phyloP scores from a whole-genome alignment of 2,888 invertebrate genomes.

The Nymphalis polychloros region DNA sequence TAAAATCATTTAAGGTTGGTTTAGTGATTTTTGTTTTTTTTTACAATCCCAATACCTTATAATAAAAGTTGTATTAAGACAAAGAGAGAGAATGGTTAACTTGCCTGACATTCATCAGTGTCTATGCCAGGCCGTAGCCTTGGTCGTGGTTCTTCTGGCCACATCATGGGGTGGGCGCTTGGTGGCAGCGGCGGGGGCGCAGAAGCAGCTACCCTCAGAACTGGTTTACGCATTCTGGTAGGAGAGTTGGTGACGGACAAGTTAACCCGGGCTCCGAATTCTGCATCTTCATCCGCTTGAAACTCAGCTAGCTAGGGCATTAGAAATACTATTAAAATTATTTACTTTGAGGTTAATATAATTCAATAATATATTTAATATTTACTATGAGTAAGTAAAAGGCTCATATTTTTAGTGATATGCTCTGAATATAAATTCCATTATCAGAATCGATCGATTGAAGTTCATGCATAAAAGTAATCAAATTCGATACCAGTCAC shows the following conservation, averaged over 20 bases:
- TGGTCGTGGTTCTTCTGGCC: slow-evolving; percentile 63
- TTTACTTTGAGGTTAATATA: no score
- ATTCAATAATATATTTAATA: no score
- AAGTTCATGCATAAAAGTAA: slow-evolving; percentile 24
- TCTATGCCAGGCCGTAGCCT: slow-evolving; percentile 57
- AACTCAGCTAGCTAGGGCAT: slow-evolving; percentile 67
- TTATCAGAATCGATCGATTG: slow-evolving; percentile 26
- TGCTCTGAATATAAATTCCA: not conserved
- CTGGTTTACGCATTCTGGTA: slow-evolving; percentile 39
- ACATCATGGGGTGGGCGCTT: slow-evolving; percentile 60
- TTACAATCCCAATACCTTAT: not conserved
- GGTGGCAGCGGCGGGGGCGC: slow-evolving; percentile 61
- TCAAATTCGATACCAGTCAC: slow-evolving; percentile 28
- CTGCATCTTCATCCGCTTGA: slow-evolving; percentile 71
- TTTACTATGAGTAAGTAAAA: no score
- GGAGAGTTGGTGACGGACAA: slow-evolving; percentile 29
- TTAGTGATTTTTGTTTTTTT: no score
- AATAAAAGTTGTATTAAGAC: not conserved
- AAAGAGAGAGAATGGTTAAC: not conserved
- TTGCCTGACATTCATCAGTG: slow-evolving; percentile 70
- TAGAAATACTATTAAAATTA: not conserved
- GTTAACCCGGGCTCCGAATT: slow-evolving; percentile 52
- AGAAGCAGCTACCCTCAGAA: slow-evolving; percentile 59
- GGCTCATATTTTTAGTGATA: not conserved
- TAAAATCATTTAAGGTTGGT: no score